Evolutionary conservation across 2,888 invertebrate species (phyloP).

Genomic region (Phortica okadai): DNA sequence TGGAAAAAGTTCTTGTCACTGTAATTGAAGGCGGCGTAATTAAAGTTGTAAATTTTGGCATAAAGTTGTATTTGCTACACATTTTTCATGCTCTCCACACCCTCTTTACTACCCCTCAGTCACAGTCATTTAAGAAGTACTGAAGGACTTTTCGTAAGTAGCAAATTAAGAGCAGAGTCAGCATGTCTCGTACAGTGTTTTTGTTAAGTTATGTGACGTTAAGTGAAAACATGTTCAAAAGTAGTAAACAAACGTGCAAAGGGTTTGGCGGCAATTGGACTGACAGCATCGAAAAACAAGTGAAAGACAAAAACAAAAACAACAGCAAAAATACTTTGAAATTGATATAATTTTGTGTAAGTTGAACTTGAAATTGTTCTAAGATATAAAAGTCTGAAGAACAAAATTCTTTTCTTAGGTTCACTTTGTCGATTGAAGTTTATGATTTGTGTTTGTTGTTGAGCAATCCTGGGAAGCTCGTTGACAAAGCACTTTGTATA

Average conservation of each 20-base stretch:
- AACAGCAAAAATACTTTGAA: too few relatives aligned
- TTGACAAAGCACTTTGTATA: too few relatives aligned
- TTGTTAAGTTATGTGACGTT: background rate
- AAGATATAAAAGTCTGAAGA: too few relatives aligned
- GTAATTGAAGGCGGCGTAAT: conserved; percentile 56
- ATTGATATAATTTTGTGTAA: too few relatives aligned
- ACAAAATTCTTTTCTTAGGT: too few relatives aligned
- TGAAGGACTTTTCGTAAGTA: background rate
- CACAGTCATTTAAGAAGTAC: too few relatives aligned
- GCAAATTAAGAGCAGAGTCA: background rate
- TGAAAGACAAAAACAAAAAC: background rate
- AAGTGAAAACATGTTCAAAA: background rate
- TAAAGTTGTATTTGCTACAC: background rate
- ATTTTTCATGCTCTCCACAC: too few relatives aligned
- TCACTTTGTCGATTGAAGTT: too few relatives aligned
- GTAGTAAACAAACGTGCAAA: background rate
- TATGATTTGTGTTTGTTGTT: too few relatives aligned
- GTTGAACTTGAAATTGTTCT: too few relatives aligned
- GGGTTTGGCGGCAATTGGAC: background rate
- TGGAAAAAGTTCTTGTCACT: conserved; percentile 37
- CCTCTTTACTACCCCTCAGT: too few relatives aligned
- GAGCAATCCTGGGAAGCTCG: too few relatives aligned
- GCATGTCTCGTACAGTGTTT: background rate
- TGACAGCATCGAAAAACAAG: background rate
- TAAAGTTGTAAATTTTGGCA: conserved; percentile 50